phyloP scores from a whole-genome alignment of 2,113 vertebrate genomes.

The Pluvialis apricaria region DNA sequence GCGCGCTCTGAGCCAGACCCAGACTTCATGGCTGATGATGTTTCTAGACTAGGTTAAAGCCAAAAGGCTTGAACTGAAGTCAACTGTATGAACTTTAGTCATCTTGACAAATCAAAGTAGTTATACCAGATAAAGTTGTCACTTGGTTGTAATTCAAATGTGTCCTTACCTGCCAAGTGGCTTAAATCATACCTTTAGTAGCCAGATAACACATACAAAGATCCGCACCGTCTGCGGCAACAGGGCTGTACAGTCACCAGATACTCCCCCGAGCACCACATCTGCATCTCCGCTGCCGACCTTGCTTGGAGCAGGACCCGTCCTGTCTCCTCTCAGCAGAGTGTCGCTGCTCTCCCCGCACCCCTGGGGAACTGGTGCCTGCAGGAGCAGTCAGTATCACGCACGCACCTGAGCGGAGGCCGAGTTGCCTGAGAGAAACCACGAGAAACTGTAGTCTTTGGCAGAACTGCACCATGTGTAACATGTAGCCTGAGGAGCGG shows the following conservation, averaged over 20 bases:
- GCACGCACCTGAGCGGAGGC: background rate
- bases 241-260: background rate
- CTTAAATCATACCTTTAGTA: background rate
- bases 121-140: background rate
- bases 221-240: background rate
- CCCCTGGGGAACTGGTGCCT: background rate
- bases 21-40: background rate
- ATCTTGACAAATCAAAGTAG: background rate
- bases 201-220: fast-evolving
- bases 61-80: background rate
- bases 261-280: background rate
- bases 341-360: background rate
- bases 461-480: background rate
- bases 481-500: background rate
- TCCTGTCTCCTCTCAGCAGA: background rate
- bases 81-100: background rate
- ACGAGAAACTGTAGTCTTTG: background rate
- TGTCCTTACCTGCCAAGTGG: background rate
- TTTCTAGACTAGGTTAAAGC: background rate
- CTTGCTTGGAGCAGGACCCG: background rate
- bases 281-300: background rate
- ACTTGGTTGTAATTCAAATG: background rate
- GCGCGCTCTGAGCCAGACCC: background rate
- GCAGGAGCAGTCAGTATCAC: background rate
- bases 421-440: background rate